A percentile compares a stretch with the other conserved stretches of the same genome.
These are phyloP conservation scores for Nycteola revayana DNA, from an alignment of 2,888 invertebrate species.

Conservation along the genomic window DNA sequence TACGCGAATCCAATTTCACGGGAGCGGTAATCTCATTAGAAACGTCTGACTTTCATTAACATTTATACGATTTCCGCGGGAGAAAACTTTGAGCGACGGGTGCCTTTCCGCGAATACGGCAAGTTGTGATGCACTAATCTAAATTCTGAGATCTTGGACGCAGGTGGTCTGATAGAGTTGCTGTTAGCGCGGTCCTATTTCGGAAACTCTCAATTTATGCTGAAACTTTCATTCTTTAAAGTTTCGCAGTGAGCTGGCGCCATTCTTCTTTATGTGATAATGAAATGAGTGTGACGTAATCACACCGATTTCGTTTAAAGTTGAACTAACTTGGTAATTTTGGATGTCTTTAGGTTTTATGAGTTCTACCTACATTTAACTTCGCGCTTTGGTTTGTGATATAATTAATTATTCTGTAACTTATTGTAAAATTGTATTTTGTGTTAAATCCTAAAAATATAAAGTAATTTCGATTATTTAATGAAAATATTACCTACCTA, in stretches of 20 bases:
- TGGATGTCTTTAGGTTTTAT: constrained; percentile 2
- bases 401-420: too few species aligned
- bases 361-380: neutral
- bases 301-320: constrained; percentile 11
- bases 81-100: constrained; percentile 58
- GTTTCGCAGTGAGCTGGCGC: constrained; percentile 23
- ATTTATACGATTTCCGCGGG: constrained; percentile 73
- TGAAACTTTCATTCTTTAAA: constrained; percentile 44
- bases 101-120: constrained; percentile 38
- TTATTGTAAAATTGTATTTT: too few species aligned
- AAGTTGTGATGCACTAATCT: constrained; percentile 67
- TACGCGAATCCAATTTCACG: constrained; percentile 75
- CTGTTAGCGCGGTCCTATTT: constrained; percentile 44
- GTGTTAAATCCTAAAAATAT: too few species aligned
- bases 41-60: constrained; percentile 77
- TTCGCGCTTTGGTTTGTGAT: too few species aligned
- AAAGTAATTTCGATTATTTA: too few species aligned
- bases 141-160: constrained; percentile 58
- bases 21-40: constrained; percentile 77
- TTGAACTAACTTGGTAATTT: constrained; percentile 8
- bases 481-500: too few species aligned
- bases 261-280: constrained; percentile 29
- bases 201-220: constrained; percentile 58
- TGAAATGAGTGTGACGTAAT: constrained; percentile 23
- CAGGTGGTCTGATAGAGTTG: constrained; percentile 63